Base-by-base conservation (phyloP, 2,888 invertebrate genomes). In the Drosophila falleni region DNA sequence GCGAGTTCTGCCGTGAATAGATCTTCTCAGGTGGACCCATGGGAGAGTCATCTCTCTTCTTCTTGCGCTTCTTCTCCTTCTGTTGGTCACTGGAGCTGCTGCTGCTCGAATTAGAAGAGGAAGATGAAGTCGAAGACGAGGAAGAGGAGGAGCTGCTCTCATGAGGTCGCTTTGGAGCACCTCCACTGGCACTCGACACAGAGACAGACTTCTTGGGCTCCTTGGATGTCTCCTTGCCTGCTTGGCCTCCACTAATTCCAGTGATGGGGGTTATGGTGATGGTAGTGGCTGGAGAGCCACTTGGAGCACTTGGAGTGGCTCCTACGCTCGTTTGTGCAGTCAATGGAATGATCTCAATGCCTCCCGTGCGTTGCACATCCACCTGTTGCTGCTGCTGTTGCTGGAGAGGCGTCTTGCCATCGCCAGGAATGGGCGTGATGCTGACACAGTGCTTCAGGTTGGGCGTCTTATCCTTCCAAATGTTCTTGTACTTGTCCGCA, bases 201-300 rank as follows among this genome's bases (percentile, higher is more conserved):
- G 71, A 56, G 41, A 53, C 23, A 5, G 71, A 56, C 42, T 87
- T 89, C 31, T 86, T 86, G 0, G 65, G 44, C 4, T 76, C 78
- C 50, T 89, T 83, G 8, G 50, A 31, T 0, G 64, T 8, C 5
- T 83, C 83, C 23, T 86, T 86, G 23, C 33, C 44, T 33, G 31
- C 33, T 33, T 55, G 10, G 73, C 19, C 19, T 19, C 35, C 79
- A 23, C 90, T 91, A 42, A 97, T 97, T 9, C 74, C 80, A 29
- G 90, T 91, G 42, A 97, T 97, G 3, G 97, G 96, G 0, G 97
- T 97, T 62, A 97, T 97, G 0, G 97, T 97, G 65, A 97, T 97
- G 0, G 97, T 97, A 87, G 96, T 96, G 10, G 97, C 96, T 16
- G 89, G 41, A 37, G 76, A 77, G 0, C 59, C 71, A 31, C 3